A percentile compares a stretch with the other conserved stretches of the same genome.
phyloP scores from a whole-genome alignment of 2,888 invertebrate species.

The Scaptomyza cyrtandrae region DNA sequence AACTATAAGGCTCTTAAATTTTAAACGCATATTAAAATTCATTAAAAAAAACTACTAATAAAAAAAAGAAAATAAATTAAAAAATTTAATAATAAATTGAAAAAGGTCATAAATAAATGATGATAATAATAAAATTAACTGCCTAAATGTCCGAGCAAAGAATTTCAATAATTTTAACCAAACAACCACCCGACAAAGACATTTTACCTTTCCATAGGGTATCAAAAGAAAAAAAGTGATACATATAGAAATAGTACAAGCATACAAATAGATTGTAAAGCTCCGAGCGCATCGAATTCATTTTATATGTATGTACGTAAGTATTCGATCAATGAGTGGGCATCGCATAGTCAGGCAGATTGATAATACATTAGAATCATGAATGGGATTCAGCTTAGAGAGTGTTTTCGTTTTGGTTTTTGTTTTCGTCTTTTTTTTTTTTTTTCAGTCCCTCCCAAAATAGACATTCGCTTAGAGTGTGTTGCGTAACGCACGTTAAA shows the following conservation, averaged over 20 bases:
- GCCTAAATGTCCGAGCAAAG: too few species aligned
- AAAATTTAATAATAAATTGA: too few species aligned
- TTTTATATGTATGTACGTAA: conserved; percentile 11
- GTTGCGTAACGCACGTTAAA: conserved; percentile 48
- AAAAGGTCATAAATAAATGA: too few species aligned
- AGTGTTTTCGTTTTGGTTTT: conserved; percentile 4
- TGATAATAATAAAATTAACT: too few species aligned
- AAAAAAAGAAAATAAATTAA: too few species aligned
- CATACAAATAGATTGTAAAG: conserved; percentile 46
- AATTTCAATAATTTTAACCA: too few species aligned
- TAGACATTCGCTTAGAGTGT: conserved; percentile 20
- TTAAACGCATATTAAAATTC: too few species aligned
- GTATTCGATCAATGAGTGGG: conserved; percentile 34
- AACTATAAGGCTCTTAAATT: too few species aligned
- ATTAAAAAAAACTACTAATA: too few species aligned
- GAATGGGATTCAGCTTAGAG: conserved; percentile 56
- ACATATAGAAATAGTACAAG: conserved; percentile 30
- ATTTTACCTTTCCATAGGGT: background rate
- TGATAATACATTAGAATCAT: conserved; percentile 65
- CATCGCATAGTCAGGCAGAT: conserved; percentile 11
- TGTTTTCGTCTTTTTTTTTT: background rate
- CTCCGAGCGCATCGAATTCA: conserved; percentile 29
- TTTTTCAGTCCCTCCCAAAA: conserved; percentile 8
- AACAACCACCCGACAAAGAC: background rate
- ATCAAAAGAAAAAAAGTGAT: conserved; percentile 13